A percentile compares a stretch with the other conserved stretches of the same genome.
These are phyloP conservation scores for Triplophysa tibetana DNA, from an alignment of 2,113 vertebrate genomes.

Conservation along the genomic window DNA sequence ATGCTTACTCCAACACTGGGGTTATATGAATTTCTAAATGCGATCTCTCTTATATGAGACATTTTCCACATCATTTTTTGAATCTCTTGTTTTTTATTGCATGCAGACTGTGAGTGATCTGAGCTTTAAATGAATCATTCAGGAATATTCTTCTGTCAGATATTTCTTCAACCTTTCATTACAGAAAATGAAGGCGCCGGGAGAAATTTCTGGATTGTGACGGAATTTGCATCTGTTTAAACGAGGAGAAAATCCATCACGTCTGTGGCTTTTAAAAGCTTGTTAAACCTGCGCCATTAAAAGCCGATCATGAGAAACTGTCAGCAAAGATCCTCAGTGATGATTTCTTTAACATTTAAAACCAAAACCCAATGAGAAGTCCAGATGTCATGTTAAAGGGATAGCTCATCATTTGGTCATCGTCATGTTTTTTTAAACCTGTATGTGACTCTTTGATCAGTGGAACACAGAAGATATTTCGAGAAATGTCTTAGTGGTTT, in stretches of 20 bases:
- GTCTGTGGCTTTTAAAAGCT: slow-evolving; percentile 18
- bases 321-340: neutral
- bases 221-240: neutral
- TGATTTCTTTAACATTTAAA: neutral
- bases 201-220: neutral
- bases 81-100: slow-evolving; percentile 2
- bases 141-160: neutral
- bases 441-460: too few species aligned
- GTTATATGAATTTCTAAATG: neutral
- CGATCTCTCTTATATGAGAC: neutral
- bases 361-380: too few species aligned
- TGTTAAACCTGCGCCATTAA: slow-evolving; percentile 13
- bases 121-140: neutral
- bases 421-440: too few species aligned
- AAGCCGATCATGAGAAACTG: slow-evolving; percentile 18
- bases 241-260: neutral
- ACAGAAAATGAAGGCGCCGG: neutral
- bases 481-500: too few species aligned
- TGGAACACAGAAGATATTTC: too few species aligned
- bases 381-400: too few species aligned
- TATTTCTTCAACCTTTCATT: slow-evolving; percentile 6
- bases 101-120: neutral
- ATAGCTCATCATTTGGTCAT: too few species aligned
- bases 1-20: neutral
- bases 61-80: neutral